A percentile compares a stretch with the other conserved stretches of the same genome.
phyloP scores from a whole-genome alignment of 2,888 invertebrate species.

The Polyommatus iphigenia region DNA sequence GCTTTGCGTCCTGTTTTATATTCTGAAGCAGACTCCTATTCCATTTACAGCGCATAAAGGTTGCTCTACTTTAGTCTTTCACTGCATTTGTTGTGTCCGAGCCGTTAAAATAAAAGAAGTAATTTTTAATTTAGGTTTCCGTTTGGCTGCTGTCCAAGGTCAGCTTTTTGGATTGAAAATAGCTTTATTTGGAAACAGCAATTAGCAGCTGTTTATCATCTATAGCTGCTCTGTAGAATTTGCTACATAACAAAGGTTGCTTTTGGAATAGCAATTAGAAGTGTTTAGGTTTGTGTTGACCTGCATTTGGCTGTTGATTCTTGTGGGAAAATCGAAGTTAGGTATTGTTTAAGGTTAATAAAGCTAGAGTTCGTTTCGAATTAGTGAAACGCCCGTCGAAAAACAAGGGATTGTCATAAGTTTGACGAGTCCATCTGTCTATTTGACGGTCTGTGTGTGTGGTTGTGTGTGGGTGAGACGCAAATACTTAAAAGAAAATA shows the following conservation, averaged over 20 bases:
- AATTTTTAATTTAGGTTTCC: conserved; percentile 5
- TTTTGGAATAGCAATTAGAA: conserved; percentile 11
- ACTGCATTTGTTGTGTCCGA: not conserved
- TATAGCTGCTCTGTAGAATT: not conserved
- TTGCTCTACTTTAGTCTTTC: not conserved
- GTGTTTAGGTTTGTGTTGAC: not conserved
- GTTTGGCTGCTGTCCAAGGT: not conserved
- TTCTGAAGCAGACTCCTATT: conserved; percentile 8
- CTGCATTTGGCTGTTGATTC: not conserved
- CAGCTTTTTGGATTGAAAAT: not conserved
- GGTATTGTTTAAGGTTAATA: too few species aligned
- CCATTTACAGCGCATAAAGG: not conserved
- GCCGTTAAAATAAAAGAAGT: not conserved
- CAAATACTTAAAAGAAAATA: too few species aligned
- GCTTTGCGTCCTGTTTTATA: not conserved
- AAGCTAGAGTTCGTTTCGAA: too few species aligned
- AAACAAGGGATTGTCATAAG: too few species aligned
- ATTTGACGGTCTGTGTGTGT: too few species aligned
- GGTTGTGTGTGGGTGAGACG: too few species aligned
- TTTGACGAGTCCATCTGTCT: too few species aligned
- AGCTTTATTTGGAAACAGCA: conserved; percentile 17
- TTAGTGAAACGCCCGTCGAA: too few species aligned
- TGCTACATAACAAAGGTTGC: not conserved
- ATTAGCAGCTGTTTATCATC: conserved; percentile 2
- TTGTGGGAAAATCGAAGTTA: not conserved